These are phyloP conservation scores for Embidobia sp. DNA, from an alignment of 2,888 invertebrate genomes.

Conservation along the genomic window DNA sequence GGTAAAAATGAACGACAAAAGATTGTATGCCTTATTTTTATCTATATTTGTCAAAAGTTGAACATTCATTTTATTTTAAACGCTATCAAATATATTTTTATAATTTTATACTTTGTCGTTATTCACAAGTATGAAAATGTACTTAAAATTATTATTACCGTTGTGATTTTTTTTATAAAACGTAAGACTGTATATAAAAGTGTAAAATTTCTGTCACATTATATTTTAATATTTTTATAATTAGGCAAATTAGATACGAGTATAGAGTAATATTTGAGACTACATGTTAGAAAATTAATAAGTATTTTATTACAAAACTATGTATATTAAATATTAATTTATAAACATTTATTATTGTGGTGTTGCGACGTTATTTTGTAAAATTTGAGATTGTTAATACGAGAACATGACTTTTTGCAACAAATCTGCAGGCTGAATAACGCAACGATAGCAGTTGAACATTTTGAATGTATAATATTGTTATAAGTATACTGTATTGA, in stretches of 20 bases:
- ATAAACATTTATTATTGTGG: conserved; percentile 26
- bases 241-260: background rate
- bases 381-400: conserved; percentile 23
- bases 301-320: conserved; percentile 23
- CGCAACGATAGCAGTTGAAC: background rate
- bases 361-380: conserved; percentile 24
- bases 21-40: conserved; percentile 25
- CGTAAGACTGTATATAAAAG: no score
- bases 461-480: no score
- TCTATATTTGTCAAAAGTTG: conserved; percentile 5
- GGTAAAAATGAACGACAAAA: conserved; percentile 2
- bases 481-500: no score
- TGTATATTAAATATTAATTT: conserved; percentile 32
- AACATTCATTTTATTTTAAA: no score
- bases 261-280: conserved; percentile 40
- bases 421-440: conserved; percentile 11
- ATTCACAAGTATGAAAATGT: no score
- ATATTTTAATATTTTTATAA: conserved; percentile 1
- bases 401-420: conserved; percentile 6
- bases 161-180: no score
- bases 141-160: no score
- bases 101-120: no score
- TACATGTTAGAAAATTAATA: conserved; percentile 17
- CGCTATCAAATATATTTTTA: no score
- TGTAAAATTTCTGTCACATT: background rate